phyloP scores from a whole-genome alignment of 2,888 invertebrate genomes.

The Silvanus unidentatus region DNA sequence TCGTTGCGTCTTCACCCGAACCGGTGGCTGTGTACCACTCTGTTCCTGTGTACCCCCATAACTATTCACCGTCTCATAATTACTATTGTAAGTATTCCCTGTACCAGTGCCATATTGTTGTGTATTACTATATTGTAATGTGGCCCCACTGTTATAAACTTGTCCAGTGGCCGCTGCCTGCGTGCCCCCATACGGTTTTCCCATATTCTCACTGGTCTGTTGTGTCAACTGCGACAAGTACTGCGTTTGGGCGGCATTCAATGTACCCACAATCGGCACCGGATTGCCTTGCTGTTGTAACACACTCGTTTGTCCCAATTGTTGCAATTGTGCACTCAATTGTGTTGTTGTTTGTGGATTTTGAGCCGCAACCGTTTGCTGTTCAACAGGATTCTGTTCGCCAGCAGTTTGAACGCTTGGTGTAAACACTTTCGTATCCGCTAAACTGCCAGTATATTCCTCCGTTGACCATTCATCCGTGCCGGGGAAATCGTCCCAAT shows the following conservation, averaged over 20 bases:
- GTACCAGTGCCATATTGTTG: conserved; percentile 19
- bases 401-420: conserved; percentile 51
- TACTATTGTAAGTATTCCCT: conserved; percentile 18
- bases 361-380: conserved; percentile 14
- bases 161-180: conserved; percentile 9
- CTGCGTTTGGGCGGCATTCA: conserved; percentile 56
- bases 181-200: conserved; percentile 34
- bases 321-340: not conserved
- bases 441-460: conserved; percentile 90
- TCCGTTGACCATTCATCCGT: conserved; percentile 62
- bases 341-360: conserved; percentile 11
- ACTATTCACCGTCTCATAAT: conserved; percentile 18
- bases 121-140: conserved; percentile 9
- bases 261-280: conserved; percentile 42
- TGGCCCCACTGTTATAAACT: conserved; percentile 13
- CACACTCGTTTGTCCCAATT: not conserved
- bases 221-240: conserved; percentile 55
- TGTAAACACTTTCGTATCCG: conserved; percentile 90
- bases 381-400: conserved; percentile 18
- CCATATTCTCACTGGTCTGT: conserved; percentile 45
- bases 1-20: conserved; percentile 59
- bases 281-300: conserved; percentile 25
- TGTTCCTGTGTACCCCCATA: conserved; percentile 25
- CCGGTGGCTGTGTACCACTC: conserved; percentile 38
- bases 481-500: conserved; percentile 60